A percentile compares a stretch with the other conserved stretches of the same genome.
Evolutionary conservation across 2,888 invertebrate genomes (phyloP).

Genomic region (Heteropelma amictum): DNA sequence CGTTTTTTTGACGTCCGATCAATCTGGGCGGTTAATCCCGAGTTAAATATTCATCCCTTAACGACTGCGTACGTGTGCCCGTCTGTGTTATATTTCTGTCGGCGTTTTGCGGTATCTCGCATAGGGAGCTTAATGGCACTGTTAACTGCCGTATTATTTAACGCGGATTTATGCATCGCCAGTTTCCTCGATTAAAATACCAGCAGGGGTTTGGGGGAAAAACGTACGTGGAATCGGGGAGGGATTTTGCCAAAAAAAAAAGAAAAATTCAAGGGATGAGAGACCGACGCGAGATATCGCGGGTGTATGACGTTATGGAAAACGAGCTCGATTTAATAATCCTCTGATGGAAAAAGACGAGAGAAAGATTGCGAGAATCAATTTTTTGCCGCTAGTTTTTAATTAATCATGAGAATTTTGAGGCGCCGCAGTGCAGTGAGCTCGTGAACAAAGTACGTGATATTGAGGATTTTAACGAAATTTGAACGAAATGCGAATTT

Average conservation of each 20-base stretch:
- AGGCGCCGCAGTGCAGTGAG: too few relatives aligned
- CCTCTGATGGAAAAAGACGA: too few relatives aligned
- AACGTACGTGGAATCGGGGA: constrained; percentile 18
- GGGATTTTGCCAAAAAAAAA: constrained; percentile 23
- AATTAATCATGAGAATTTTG: too few relatives aligned
- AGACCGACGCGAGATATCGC: constrained; percentile 12
- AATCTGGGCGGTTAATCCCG: too few relatives aligned
- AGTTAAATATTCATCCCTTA: too few relatives aligned
- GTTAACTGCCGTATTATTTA: constrained; percentile 72
- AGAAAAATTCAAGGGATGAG: constrained; percentile 50
- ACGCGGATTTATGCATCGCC: constrained; percentile 70
- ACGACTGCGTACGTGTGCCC: neutral
- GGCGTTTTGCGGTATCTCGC: constrained; percentile 67
- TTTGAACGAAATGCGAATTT: too few relatives aligned
- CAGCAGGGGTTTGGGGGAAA: constrained; percentile 29
- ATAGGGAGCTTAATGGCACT: constrained; percentile 68
- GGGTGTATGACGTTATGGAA: neutral
- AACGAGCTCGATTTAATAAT: too few relatives aligned
- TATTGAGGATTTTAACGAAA: too few relatives aligned
- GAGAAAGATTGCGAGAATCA: too few relatives aligned
- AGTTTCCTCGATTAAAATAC: constrained; percentile 68
- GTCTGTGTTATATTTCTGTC: constrained; percentile 21
- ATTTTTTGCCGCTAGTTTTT: too few relatives aligned
- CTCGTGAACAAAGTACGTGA: too few relatives aligned
- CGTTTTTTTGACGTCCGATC: too few relatives aligned